Evolutionary conservation across 1,140 invertebrate species (phyloP).

Genomic region (Sesamia nonagrioides): DNA sequence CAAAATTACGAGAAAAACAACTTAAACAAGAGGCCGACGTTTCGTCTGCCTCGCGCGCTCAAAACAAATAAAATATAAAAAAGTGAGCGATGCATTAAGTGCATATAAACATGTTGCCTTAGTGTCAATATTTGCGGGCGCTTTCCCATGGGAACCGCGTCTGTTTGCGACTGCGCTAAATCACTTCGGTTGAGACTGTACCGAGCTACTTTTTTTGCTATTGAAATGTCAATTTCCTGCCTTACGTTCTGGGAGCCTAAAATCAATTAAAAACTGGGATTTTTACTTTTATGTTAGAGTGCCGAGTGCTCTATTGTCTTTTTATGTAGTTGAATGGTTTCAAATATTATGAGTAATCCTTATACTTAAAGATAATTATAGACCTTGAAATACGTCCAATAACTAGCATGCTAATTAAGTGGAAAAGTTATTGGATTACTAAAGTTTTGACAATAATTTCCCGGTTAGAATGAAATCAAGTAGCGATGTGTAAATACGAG

Average conservation of each 20-base stretch:
- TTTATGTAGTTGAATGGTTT: not conserved
- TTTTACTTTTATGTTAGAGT: slow-evolving; percentile 32
- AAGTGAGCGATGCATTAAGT: slow-evolving; percentile 86
- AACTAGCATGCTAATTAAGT: not conserved
- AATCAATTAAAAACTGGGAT: slow-evolving; percentile 72
- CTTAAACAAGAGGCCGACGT: slow-evolving; percentile 80
- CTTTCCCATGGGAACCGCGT: slow-evolving; percentile 84
- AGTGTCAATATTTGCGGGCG: slow-evolving; percentile 86
- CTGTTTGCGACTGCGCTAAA: slow-evolving; percentile 75
- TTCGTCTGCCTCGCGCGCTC: slow-evolving; percentile 80
- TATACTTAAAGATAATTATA: not conserved
- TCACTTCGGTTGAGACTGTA: slow-evolving; percentile 72
- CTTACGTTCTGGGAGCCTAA: slow-evolving; percentile 59
- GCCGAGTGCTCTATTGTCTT: slow-evolving; percentile 5
- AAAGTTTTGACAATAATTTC: not conserved
- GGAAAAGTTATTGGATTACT: not conserved
- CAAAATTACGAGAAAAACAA: slow-evolving; percentile 83
- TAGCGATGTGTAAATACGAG: slow-evolving; percentile 9
- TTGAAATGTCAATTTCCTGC: slow-evolving; percentile 82
- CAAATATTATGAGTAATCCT: not conserved
- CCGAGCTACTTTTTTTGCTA: slow-evolving; percentile 75
- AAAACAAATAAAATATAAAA: slow-evolving; percentile 85
- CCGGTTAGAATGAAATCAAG: not conserved
- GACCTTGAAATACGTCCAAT: not conserved
- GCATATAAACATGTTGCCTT: slow-evolving; percentile 86